A percentile compares a stretch with the other conserved stretches of the same genome.
These are phyloP conservation scores for Diplodus sargus DNA, from an alignment of 2,797 vertebrate genomes.

Conservation along the genomic window DNA sequence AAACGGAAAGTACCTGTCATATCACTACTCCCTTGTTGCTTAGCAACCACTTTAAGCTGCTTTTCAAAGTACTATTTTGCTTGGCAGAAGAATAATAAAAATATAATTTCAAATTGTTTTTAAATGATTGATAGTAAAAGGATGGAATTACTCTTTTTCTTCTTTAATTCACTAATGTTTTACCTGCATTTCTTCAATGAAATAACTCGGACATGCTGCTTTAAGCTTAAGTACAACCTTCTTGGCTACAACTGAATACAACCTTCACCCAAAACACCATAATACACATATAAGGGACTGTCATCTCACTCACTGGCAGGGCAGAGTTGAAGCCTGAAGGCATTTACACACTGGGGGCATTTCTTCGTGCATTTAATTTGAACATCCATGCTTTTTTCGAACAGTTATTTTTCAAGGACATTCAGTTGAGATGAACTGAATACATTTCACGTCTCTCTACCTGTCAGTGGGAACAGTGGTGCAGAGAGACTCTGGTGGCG, in stretches of 20 bases:
- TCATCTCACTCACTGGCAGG: neutral
- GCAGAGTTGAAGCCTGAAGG: too few relatives aligned
- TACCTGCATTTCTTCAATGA: slow-evolving; percentile 7
- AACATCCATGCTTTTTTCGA: too few relatives aligned
- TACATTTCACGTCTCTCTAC: too few relatives aligned
- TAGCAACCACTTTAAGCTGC: slow-evolving; percentile 53
- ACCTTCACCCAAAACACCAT: neutral
- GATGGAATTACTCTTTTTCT: neutral
- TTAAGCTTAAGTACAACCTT: neutral
- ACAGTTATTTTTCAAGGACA: too few relatives aligned
- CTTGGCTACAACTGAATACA: neutral
- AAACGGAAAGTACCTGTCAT: slow-evolving; percentile 41
- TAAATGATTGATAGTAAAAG: slow-evolving; percentile 22
- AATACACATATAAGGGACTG: neutral
- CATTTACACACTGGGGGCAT: too few relatives aligned
- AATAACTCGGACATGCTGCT: neutral
- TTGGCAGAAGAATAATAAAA: neutral
- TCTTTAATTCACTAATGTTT: neutral
- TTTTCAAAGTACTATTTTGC: neutral
- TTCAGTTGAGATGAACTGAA: too few relatives aligned
- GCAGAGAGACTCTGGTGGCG: too few relatives aligned
- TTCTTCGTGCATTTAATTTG: too few relatives aligned
- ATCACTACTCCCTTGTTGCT: slow-evolving; percentile 52
- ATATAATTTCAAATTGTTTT: neutral
- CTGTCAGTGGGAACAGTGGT: too few relatives aligned